Percentiles rank a stretch among this genome's conserved stretches.
phyloP scores from a whole-genome alignment of 2,113 vertebrate species.

The Lepus americanus region DNA sequence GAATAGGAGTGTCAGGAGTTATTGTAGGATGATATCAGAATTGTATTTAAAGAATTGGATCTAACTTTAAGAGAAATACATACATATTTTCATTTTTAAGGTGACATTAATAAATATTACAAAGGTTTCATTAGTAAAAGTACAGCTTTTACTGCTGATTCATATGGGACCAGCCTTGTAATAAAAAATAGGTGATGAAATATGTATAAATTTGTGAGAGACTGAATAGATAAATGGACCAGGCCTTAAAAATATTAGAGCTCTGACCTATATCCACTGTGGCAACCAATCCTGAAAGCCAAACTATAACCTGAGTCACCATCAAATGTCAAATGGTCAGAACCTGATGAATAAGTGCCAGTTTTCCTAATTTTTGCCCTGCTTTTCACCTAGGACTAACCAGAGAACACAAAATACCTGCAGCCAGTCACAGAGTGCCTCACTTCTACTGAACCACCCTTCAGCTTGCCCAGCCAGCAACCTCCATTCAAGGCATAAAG shows the following conservation, averaged over 20 bases:
- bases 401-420: background rate
- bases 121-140: constrained; percentile 22
- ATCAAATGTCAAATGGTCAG: background rate
- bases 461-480: background rate
- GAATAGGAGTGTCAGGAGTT: background rate
- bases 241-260: constrained; percentile 26
- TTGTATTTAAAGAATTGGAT: constrained; percentile 2
- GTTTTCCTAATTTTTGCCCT: background rate
- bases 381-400: background rate
- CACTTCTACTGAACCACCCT: background rate
- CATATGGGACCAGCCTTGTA: background rate
- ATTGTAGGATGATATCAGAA: background rate
- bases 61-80: constrained; percentile 14
- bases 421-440: background rate
- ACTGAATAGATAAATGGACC: background rate
- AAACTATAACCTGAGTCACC: background rate
- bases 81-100: constrained; percentile 27
- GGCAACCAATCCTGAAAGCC: background rate
- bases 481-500: background rate
- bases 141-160: background rate
- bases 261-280: background rate
- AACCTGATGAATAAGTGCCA: background rate
- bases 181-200: constrained; percentile 6
- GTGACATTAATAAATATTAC: constrained; percentile 16
- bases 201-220: background rate